These are phyloP conservation scores for Hyles lineata DNA, from an alignment of 2,888 invertebrate species.

Conservation along the genomic window DNA sequence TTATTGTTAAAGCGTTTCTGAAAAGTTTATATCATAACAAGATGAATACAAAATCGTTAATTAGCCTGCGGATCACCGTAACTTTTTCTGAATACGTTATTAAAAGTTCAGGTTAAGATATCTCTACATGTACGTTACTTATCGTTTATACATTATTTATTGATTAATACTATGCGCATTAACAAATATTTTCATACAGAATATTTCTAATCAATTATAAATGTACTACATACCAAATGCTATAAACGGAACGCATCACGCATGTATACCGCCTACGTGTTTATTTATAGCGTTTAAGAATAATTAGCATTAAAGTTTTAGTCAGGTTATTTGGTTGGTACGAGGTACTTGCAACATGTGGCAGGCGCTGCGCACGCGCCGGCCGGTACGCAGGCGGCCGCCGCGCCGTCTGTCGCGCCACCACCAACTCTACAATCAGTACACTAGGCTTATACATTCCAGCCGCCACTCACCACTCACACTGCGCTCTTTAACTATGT, in stretches of 20 bases:
- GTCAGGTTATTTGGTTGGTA: constrained; percentile 14
- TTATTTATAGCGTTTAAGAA: constrained; percentile 22
- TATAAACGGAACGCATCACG: not conserved
- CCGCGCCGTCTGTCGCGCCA: constrained; percentile 72
- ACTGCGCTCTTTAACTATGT: not conserved
- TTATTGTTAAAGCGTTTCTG: not conserved
- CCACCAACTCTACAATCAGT: constrained; percentile 58
- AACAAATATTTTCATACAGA: not conserved
- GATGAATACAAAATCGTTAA: constrained; percentile 8
- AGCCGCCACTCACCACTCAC: not conserved
- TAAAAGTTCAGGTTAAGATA: not conserved
- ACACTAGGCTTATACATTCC: not conserved
- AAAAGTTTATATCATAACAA: not conserved
- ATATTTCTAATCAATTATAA: not conserved
- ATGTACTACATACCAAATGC: not conserved
- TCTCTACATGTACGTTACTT: not conserved
- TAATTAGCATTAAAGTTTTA: constrained; percentile 24
- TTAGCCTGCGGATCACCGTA: not conserved
- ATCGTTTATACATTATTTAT: too few species aligned
- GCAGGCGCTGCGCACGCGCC: constrained; percentile 54
- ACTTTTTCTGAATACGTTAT: not conserved
- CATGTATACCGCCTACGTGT: not conserved
- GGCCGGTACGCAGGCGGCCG: constrained; percentile 59
- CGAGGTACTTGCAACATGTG: not conserved
- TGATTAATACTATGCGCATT: not conserved